A percentile compares a stretch with the other conserved stretches of the same genome.
Evolutionary conservation across 2,113 vertebrate genomes (phyloP).

Genomic region (Marmota monax): DNA sequence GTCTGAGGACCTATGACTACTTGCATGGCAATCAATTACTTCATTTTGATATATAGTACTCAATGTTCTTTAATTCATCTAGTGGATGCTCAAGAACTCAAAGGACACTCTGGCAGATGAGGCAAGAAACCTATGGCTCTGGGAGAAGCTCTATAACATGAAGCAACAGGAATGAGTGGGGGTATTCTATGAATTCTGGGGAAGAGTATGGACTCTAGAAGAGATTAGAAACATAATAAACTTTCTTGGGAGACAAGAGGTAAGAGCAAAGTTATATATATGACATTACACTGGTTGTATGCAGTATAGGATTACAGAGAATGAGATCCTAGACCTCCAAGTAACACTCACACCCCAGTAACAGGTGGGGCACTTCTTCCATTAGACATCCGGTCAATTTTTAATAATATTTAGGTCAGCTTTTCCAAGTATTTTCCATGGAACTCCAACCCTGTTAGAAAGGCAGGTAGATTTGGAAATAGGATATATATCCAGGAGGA

Average conservation of each 20-base stretch:
- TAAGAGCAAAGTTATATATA: background rate
- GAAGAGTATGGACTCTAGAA: background rate
- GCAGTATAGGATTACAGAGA: background rate
- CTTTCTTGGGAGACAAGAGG: constrained; percentile 28
- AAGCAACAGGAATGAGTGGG: background rate
- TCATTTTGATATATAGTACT: background rate
- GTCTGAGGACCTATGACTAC: background rate
- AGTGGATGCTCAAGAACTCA: background rate
- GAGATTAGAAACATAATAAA: background rate
- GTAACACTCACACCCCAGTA: background rate
- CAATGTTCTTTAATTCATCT: constrained; percentile 1
- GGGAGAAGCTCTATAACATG: background rate
- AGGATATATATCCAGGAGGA: background rate
- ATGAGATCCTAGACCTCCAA: background rate
- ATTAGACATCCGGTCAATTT: constrained; percentile 22
- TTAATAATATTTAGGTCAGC: constrained; percentile 2
- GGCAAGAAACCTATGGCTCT: background rate
- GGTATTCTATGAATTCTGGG: background rate
- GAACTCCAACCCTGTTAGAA: constrained; percentile 3
- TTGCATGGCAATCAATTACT: background rate
- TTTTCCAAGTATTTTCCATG: background rate
- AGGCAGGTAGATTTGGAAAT: background rate
- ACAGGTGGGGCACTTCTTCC: background rate
- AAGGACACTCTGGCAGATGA: background rate
- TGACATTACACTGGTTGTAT: background rate